These are phyloP conservation scores for Aphelinus certus DNA, from an alignment of 1,140 invertebrate genomes.

Conservation along the genomic window DNA sequence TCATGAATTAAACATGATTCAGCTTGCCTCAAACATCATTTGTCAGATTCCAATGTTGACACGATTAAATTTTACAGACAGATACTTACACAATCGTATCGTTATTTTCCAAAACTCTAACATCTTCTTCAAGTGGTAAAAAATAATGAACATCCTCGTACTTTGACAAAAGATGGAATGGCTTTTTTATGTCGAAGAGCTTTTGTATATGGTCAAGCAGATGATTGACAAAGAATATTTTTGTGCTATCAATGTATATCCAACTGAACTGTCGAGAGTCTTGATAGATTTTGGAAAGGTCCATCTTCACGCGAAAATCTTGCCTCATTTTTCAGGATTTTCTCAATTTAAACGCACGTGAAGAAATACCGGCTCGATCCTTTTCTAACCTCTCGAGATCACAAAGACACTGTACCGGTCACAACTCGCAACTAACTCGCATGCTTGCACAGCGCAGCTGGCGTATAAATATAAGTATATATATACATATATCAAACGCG, in stretches of 20 bases:
- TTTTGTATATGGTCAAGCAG: conserved; percentile 46
- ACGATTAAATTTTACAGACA: neutral
- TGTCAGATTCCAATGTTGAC: too few relatives aligned
- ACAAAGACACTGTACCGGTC: too few relatives aligned
- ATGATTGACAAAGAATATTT: conserved; percentile 44
- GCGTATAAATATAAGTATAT: too few relatives aligned
- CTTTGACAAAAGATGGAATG: conserved; percentile 49
- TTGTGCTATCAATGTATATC: conserved; percentile 48
- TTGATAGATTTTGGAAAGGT: conserved; percentile 50
- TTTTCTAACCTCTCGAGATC: too few relatives aligned
- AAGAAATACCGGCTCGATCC: too few relatives aligned
- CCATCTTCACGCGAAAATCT: conserved; percentile 52
- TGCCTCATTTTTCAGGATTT: conserved; percentile 21
- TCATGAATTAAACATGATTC: too few relatives aligned
- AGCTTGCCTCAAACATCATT: too few relatives aligned
- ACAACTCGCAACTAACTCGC: too few relatives aligned
- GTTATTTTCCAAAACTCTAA: conserved; percentile 46
- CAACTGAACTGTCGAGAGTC: conserved; percentile 49
- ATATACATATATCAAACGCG: too few relatives aligned
- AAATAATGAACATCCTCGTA: conserved; percentile 44
- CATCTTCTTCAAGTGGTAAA: conserved; percentile 53
- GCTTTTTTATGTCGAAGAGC: conserved; percentile 47
- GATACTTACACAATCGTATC: conserved; percentile 45
- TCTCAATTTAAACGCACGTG: neutral
- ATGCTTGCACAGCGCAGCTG: too few relatives aligned